phyloP scores from a whole-genome alignment of 2,888 invertebrate species.

The Plagodis pulveraria region DNA sequence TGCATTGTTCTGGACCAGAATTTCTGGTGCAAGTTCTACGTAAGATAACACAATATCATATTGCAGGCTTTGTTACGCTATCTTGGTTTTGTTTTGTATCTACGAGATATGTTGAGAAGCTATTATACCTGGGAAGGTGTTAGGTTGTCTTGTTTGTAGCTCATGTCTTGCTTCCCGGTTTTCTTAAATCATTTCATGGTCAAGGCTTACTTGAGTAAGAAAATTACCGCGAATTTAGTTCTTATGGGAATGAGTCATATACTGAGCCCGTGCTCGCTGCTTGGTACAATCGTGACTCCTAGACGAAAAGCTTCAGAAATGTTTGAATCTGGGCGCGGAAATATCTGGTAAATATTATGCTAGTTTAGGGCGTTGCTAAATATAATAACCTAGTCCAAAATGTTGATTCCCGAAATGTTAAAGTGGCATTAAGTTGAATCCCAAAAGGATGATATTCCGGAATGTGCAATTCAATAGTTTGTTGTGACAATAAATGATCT shows the following conservation, averaged over 20 bases:
- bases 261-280: no score
- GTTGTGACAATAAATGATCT: no score
- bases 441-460: no score
- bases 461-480: no score
- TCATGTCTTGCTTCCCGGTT: neutral
- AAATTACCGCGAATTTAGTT: neutral
- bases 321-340: no score
- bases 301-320: no score
- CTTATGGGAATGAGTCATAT: neutral
- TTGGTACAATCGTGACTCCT: no score
- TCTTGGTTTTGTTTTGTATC: constrained; percentile 32
- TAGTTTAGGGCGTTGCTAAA: no score
- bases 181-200: constrained; percentile 9
- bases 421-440: no score
- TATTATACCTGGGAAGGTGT: constrained; percentile 17
- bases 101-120: constrained; percentile 11
- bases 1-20: constrained; percentile 40
- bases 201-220: neutral
- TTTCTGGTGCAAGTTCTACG: constrained; percentile 42
- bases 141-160: constrained; percentile 1
- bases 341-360: no score
- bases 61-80: constrained; percentile 59
- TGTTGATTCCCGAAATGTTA: no score
- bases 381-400: no score
- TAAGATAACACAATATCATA: constrained; percentile 57